Base-by-base conservation (phyloP, 2,888 invertebrate genomes). In the Rhaphigaster nebulosa region DNA sequence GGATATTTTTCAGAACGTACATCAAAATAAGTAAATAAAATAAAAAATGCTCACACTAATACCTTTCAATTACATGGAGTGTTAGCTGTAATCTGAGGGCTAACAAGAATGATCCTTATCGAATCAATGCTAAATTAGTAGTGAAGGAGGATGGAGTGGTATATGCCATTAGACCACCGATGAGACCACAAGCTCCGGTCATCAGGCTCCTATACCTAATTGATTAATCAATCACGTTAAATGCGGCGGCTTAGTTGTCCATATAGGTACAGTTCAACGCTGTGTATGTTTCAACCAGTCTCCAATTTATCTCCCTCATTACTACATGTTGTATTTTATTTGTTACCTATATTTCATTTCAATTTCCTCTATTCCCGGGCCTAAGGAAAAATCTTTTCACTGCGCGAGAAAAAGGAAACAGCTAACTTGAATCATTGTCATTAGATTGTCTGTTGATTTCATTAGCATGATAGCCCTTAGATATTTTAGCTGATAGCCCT, bases 171-270 rank as follows among this genome's bases (percentile, higher is more conserved):
- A 76, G 70, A 20, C 20, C 1, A 10, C n/a, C 38, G 70, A 38
- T 65, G 29, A 65, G 65, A 29, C 29, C 29, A 65, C 65, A 65
- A 38, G 20, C 70, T 76, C 20, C 23, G 70, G 70, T 76, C 70
- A 76, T 76, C 70, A 76, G 34, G 10, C 18, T 76, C 8, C 8
- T 38, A 76, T 38, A n/a, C 38, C 50, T 88, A 88, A 88, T 88
- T 88, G 88, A 50, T 54, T 88, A 88, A 88, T 88, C 88, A 88
- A 88, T 88, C 88, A 88, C 54, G 88, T 88, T 88, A 88, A 88
- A 54, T 88, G 88, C 54, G 54, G 52, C 52, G 50, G 54, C 88
- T 88, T 88, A 88, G 88, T 88, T 56, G 54, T 54, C 38, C 88
- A 76, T 76, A 76, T 8, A 18, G 6, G 29, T 29, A 15, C 6